Evolutionary conservation across 92 coral and sea anemone species (phyloP).

Genomic region (Phenganax stokvisi): DNA sequence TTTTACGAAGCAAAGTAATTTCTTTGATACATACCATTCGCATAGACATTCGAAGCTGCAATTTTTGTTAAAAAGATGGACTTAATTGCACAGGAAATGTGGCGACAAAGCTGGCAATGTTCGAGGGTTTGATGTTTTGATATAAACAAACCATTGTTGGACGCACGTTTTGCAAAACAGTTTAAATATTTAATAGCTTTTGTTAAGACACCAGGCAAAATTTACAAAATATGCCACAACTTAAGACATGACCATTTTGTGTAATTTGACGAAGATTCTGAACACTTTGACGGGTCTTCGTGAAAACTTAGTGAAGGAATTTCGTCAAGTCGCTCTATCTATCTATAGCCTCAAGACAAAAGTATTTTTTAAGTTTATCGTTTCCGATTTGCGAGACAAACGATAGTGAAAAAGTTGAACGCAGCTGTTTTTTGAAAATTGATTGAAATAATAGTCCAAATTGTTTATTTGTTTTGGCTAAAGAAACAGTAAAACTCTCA

Average conservation of each 20-base stretch:
- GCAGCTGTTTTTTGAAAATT: conserved; percentile 34
- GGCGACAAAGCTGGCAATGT: background rate
- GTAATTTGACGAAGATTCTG: background rate
- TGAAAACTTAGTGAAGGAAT: background rate
- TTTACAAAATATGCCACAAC: conserved; percentile 14
- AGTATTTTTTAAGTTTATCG: background rate
- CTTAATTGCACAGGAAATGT: background rate
- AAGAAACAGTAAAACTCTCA: background rate
- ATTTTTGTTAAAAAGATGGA: background rate
- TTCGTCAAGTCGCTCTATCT: background rate
- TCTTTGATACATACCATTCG: no score
- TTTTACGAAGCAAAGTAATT: no score
- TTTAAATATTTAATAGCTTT: conserved; percentile 31
- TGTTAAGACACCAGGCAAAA: conserved; percentile 18
- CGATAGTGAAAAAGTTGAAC: conserved; percentile 1
- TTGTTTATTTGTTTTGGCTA: conserved; percentile 33
- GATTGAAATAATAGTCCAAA: conserved; percentile 31
- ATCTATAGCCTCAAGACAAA: conserved; percentile 10
- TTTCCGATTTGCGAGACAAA: conserved; percentile 15
- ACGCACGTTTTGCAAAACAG: conserved; percentile 21
- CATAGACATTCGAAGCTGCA: no score
- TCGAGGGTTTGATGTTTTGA: conserved; percentile 3
- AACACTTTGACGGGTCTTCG: background rate
- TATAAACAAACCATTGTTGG: conserved; percentile 37
- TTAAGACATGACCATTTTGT: background rate